Evolutionary conservation across 2,113 vertebrate species (phyloP).

Genomic region (Tetraodon nigroviridis): DNA sequence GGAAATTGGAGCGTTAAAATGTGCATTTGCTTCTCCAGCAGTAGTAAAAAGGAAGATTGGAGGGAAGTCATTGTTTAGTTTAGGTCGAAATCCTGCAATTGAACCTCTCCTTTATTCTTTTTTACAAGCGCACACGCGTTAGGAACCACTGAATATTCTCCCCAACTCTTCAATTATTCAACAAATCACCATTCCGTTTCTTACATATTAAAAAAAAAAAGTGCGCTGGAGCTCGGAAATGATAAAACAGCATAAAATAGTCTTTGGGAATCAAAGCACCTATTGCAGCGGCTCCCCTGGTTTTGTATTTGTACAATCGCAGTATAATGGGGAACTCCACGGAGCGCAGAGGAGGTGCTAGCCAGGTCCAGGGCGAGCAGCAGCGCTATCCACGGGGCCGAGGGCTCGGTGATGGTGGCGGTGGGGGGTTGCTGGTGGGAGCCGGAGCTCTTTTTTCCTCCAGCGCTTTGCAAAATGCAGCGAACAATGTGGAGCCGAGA

Average conservation of each 20-base stretch:
- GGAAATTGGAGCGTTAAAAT: too few relatives aligned
- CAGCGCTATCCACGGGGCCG: slow-evolving; percentile 57
- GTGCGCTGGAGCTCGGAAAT: slow-evolving; percentile 62
- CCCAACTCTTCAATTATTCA: slow-evolving; percentile 72
- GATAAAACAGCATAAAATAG: slow-evolving; percentile 78
- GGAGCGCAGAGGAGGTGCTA: slow-evolving; percentile 32
- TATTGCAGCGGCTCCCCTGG: slow-evolving; percentile 67
- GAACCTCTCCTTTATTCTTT: slow-evolving; percentile 57
- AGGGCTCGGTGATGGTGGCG: slow-evolving; percentile 42
- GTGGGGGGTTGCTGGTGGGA: too few relatives aligned
- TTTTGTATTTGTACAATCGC: slow-evolving; percentile 66
- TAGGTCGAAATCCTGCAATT: slow-evolving; percentile 30
- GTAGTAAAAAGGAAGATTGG: neutral
- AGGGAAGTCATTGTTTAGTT: slow-evolving; percentile 32
- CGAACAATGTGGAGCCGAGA: slow-evolving; percentile 52
- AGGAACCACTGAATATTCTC: slow-evolving; percentile 61
- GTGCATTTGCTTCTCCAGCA: too few relatives aligned
- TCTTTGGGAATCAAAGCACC: slow-evolving; percentile 73
- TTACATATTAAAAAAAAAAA: slow-evolving; percentile 71
- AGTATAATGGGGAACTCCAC: slow-evolving; percentile 56
- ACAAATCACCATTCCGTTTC: slow-evolving; percentile 64
- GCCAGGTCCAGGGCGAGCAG: slow-evolving; percentile 38
- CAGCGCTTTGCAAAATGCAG: slow-evolving; percentile 39
- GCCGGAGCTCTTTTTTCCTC: slow-evolving; percentile 13
- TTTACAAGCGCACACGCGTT: slow-evolving; percentile 38